A percentile compares a stretch with the other conserved stretches of the same genome.
phyloP scores from a whole-genome alignment of 2,888 invertebrate genomes.

The Mactromeris polynyma region DNA sequence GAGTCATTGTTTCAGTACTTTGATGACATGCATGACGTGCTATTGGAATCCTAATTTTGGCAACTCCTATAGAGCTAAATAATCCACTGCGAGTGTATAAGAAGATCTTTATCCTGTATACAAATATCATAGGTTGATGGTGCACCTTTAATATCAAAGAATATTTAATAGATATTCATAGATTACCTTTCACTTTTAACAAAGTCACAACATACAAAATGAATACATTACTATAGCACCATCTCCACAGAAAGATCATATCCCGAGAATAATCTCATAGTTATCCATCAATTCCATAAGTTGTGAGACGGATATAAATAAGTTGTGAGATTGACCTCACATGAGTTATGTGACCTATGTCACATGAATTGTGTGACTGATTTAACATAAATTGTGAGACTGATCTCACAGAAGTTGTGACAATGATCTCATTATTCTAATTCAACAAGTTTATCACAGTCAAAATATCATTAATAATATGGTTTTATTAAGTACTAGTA shows the following conservation, averaged over 20 bases:
- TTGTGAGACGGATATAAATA: background rate
- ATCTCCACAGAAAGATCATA: background rate
- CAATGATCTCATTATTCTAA: background rate
- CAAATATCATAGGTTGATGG: background rate
- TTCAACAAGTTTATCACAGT: too few relatives aligned
- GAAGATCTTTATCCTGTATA: background rate
- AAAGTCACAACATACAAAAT: background rate
- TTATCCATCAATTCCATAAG: background rate
- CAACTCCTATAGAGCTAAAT: too few relatives aligned
- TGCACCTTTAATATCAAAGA: background rate
- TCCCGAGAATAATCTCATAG: background rate
- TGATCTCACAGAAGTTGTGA: background rate
- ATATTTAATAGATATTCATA: background rate
- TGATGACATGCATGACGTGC: too few relatives aligned
- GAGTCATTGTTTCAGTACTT: too few relatives aligned
- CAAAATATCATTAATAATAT: background rate
- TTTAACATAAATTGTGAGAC: too few relatives aligned
- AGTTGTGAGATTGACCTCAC: background rate
- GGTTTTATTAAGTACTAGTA: background rate
- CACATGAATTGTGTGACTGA: too few relatives aligned
- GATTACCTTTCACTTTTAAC: background rate
- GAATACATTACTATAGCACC: background rate
- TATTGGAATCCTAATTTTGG: too few relatives aligned
- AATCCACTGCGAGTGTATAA: too few relatives aligned
- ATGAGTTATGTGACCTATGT: too few relatives aligned